Evolutionary conservation across 2,888 invertebrate genomes (phyloP).

Genomic region (Druceiella hillmani): DNA sequence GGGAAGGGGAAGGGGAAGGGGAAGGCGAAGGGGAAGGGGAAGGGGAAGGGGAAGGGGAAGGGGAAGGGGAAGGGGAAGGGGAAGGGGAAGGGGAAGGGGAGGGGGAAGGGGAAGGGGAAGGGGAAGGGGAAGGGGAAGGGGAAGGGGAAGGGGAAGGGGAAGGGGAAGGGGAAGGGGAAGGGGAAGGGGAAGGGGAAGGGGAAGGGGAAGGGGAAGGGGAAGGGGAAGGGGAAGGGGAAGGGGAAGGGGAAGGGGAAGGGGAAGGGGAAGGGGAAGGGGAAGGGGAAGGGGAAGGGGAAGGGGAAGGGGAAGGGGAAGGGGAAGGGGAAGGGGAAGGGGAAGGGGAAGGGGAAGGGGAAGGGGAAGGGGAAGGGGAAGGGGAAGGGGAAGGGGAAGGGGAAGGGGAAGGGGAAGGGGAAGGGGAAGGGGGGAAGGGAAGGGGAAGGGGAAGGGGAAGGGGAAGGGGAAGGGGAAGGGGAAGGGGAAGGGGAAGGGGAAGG

Average conservation of each 20-base stretch:
- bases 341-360: slow-evolving; percentile 2
- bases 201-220: slow-evolving; percentile 2
- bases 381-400: background rate
- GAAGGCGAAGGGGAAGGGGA: background rate
- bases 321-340: slow-evolving; percentile 1
- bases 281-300: slow-evolving; percentile 1
- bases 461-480: background rate
- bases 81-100: background rate
- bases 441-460: background rate
- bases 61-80: slow-evolving; percentile 3
- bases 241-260: slow-evolving; percentile 1
- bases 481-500: background rate
- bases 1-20: slow-evolving; percentile 1
- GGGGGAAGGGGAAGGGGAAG: slow-evolving; percentile 3
- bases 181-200: slow-evolving; percentile 3
- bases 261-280: slow-evolving; percentile 1
- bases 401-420: slow-evolving; percentile 1
- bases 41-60: slow-evolving; percentile 2
- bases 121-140: slow-evolving; percentile 3
- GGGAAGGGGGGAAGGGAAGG: background rate
- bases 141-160: slow-evolving; percentile 1
- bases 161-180: slow-evolving; percentile 1
- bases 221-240: slow-evolving; percentile 2
- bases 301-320: background rate
- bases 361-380: slow-evolving; percentile 2